Base-by-base conservation (phyloP, 2,888 invertebrate species). In the Syritta pipiens region DNA sequence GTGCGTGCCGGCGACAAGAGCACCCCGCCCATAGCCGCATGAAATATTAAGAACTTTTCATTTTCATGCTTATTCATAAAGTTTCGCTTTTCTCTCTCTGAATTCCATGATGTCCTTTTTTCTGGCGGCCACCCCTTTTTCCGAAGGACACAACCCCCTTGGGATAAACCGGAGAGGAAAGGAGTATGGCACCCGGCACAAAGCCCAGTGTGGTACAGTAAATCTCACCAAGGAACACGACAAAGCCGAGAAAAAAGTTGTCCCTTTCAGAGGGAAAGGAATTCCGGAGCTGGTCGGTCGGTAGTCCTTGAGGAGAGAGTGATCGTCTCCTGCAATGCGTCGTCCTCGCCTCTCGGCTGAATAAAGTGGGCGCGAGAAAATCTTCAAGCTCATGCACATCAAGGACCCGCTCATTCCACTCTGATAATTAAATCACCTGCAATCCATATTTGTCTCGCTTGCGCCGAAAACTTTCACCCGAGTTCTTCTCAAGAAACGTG, bases 1-100 rank as follows among this genome's bases (percentile, higher is more conserved):
- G 37, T 40, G 57, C 57, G 26, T 53, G 35, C 37, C 44, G 57
- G n/a, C 53, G 24, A 35, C 60, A 53, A 62, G 62, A 46, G 24
- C 24, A 19, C 7, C 10, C 35, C 17, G 42, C 7, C 1, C n/a
- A 57, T 46, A 28, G 3, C n/a, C 20, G 37, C 49, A 28, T 62
- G 9, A 68, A 69, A 55, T 62, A 75, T 68, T 55, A 55, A 75
- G 60, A 75, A 75, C 68, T 32, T 75, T 75, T 20, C 48, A 53
- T 53, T 53, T 67, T 26, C 51, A 59, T 51, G 59, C 22, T 53
- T 46, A 59, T 44, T 74, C 65, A 74, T 60, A 75, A 55, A 75
- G 60, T 75, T 60, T 55, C 40, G 26, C 53, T 37, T 74, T 57
- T 74, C 35, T 67, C 42, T 51, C n/a, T n/a, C n/a, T n/a, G n/a